These are phyloP conservation scores for Drosophila obscura DNA, from an alignment of 1,140 invertebrate genomes.

Conservation along the genomic window DNA sequence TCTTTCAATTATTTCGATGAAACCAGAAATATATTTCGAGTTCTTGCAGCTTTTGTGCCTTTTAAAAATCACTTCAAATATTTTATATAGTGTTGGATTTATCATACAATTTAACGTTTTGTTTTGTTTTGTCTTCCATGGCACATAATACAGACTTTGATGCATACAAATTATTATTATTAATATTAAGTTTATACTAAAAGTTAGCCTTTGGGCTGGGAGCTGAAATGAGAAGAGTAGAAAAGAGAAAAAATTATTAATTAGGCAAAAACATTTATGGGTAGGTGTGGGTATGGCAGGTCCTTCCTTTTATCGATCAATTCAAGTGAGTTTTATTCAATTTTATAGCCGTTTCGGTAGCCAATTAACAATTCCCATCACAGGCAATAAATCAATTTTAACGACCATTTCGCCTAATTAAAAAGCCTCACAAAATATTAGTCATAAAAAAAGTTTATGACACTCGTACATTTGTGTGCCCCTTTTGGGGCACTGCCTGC, in stretches of 20 bases:
- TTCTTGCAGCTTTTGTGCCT: not conserved
- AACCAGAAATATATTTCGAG: not conserved
- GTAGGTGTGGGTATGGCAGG: too few species aligned
- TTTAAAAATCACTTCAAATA: constrained; percentile 15
- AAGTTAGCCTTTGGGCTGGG: constrained; percentile 1
- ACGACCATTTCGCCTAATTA: constrained; percentile 61
- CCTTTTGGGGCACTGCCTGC: not conserved
- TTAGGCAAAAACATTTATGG: not conserved
- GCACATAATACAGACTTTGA: constrained; percentile 57
- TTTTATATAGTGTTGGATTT: constrained; percentile 8
- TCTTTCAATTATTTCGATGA: not conserved
- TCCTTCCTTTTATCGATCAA: too few species aligned
- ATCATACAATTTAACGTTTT: constrained; percentile 8
- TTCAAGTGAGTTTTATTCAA: not conserved
- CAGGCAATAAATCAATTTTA: constrained; percentile 59
- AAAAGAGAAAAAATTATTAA: constrained; percentile 3
- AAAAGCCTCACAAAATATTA: constrained; percentile 51
- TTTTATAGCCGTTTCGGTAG: constrained; percentile 3
- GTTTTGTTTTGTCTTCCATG: constrained; percentile 42
- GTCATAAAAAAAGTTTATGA: constrained; percentile 63
- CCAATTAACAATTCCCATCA: constrained; percentile 42
- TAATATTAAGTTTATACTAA: constrained; percentile 1
- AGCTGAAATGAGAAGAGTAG: constrained; percentile 28
- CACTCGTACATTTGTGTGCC: not conserved
- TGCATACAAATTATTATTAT: constrained; percentile 5